Percentiles rank a stretch among this genome's conserved stretches.
These are phyloP conservation scores for Telmatochromis sp. DNA, from an alignment of 2,113 vertebrate genomes.

Conservation along the genomic window DNA sequence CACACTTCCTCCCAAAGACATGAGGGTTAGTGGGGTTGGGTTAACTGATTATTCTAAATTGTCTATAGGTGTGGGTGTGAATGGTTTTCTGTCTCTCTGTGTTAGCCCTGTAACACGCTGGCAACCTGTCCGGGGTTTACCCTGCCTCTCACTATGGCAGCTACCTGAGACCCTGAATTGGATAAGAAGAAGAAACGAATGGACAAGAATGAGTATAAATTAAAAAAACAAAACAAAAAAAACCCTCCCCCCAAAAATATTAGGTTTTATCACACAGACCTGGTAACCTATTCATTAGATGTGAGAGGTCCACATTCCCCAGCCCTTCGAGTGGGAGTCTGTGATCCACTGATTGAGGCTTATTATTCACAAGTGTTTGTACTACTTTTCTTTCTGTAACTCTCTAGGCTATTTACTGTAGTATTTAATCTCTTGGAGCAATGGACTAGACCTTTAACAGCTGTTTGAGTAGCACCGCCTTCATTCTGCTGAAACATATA, in stretches of 20 bases:
- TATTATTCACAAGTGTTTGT: neutral
- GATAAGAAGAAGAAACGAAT: neutral
- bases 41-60: neutral
- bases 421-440: neutral
- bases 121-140: neutral
- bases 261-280: neutral
- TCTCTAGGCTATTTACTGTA: neutral
- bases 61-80: neutral
- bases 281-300: neutral
- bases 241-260: fast-evolving
- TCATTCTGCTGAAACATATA: neutral
- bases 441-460: neutral
- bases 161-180: neutral
- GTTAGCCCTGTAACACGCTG: neutral
- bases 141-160: neutral
- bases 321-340: neutral
- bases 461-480: neutral
- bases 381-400: neutral
- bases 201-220: neutral
- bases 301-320: neutral
- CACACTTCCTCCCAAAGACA: neutral
- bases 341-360: neutral
- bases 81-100: neutral
- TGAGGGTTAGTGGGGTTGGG: neutral
- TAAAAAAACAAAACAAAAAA: neutral